Conservation (phyloP, 2,113 vertebrate species). For the Willisornis vidua region DNA sequence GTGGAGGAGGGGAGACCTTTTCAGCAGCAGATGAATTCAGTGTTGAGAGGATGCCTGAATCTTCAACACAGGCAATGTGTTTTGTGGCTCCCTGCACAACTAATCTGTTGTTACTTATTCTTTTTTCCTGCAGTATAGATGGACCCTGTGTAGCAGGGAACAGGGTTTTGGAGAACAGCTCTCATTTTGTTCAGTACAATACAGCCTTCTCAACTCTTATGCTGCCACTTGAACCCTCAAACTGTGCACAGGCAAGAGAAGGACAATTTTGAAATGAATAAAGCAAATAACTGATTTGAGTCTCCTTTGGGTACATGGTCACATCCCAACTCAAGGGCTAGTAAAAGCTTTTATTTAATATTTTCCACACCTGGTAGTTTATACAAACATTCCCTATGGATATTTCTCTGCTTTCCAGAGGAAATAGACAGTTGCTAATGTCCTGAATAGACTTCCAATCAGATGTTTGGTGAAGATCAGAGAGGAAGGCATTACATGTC, state of each 20-base stretch:
- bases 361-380: not conserved
- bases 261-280: slow-evolving; percentile 27
- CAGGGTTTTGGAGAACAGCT: slow-evolving; percentile 46
- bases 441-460: not conserved
- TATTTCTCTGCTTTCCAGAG: not conserved
- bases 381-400: not conserved
- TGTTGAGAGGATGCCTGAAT: not conserved
- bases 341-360: not conserved
- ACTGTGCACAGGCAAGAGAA: not conserved
- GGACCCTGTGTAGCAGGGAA: slow-evolving; percentile 27
- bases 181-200: slow-evolving; percentile 62
- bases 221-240: slow-evolving; percentile 43
- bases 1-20: not conserved
- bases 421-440: not conserved
- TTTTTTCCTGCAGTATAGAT: slow-evolving; percentile 46
- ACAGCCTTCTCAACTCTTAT: slow-evolving; percentile 23
- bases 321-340: not conserved
- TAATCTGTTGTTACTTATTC: slow-evolving; percentile 60
- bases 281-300: slow-evolving; percentile 21
- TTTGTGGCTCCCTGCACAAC: slow-evolving; percentile 44
- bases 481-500: not conserved
- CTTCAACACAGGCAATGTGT: not conserved
- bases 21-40: slow-evolving; percentile 1
- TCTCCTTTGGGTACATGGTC: not conserved
- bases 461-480: not conserved